Evolutionary conservation across 1,140 invertebrate species (phyloP).

Genomic region (Samia ricini): DNA sequence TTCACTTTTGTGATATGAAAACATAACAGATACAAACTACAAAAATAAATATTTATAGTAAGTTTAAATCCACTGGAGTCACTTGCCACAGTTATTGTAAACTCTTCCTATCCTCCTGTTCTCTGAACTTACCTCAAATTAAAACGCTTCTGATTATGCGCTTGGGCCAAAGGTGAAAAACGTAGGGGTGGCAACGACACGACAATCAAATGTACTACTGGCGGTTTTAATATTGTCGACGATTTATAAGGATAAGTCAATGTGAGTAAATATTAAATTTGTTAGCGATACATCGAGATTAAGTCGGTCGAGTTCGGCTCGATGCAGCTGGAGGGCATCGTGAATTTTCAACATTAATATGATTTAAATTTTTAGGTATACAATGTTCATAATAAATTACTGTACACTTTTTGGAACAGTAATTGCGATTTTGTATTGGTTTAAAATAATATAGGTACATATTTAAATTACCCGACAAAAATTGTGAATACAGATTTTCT

Average conservation of each 20-base stretch:
- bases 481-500: no score
- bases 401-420: no score
- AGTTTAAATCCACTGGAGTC: no score
- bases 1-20: no score
- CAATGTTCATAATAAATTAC: no score
- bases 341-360: background rate
- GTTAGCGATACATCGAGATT: constrained; percentile 73
- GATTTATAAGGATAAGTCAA: constrained; percentile 77
- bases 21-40: no score
- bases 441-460: no score
- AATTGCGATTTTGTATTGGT: no score
- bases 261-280: constrained; percentile 75
- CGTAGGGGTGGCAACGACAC: constrained; percentile 51
- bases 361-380: no score
- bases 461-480: no score
- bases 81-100: no score
- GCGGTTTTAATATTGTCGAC: constrained; percentile 76
- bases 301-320: constrained; percentile 48
- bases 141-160: background rate
- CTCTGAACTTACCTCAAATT: background rate
- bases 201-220: constrained; percentile 72
- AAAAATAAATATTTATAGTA: no score
- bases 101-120: background rate
- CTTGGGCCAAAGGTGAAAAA: background rate
- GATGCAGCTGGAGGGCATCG: background rate